Conservation (phyloP, 2,888 invertebrate genomes). For the Lymantria dispar region DNA sequence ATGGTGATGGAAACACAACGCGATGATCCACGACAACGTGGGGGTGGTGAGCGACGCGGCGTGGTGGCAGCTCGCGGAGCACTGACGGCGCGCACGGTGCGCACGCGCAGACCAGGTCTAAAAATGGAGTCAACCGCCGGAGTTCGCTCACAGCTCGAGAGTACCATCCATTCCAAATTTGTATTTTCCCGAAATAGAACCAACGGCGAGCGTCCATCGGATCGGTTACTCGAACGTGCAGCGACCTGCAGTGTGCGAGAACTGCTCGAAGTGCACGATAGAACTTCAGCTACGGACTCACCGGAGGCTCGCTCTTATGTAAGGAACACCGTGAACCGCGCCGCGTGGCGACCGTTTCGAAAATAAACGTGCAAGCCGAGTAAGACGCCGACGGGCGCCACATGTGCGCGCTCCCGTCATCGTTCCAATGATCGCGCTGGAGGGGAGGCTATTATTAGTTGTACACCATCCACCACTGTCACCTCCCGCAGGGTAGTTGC, state of each 20-base stretch:
- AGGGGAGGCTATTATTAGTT: constrained; percentile 81
- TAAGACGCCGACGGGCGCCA: constrained; percentile 67
- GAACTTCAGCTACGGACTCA: constrained; percentile 42
- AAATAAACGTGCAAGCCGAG: constrained; percentile 75
- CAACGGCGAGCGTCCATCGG: constrained; percentile 80
- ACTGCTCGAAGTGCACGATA: constrained; percentile 52
- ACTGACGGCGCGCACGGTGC: constrained; percentile 74
- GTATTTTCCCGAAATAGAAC: constrained; percentile 90
- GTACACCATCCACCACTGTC: constrained; percentile 80
- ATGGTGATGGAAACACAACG: constrained; percentile 40
- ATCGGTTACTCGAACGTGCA: constrained; percentile 80
- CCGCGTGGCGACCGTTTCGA: constrained; percentile 77
- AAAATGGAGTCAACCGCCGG: constrained; percentile 80
- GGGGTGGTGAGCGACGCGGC: constrained; percentile 74
- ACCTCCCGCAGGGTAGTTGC: constrained; percentile 80
- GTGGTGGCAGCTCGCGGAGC: constrained; percentile 71
- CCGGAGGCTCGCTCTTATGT: constrained; percentile 61
- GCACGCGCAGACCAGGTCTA: constrained; percentile 81
- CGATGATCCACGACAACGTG: constrained; percentile 40
- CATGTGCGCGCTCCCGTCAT: constrained; percentile 75
- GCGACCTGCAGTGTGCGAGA: constrained; percentile 69
- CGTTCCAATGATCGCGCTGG: constrained; percentile 71
- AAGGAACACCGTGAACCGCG: constrained; percentile 72
- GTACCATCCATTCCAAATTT: constrained; percentile 88
- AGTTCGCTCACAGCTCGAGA: constrained; percentile 78